Evolutionary conservation across 2,113 vertebrate species (phyloP).

Genomic region (Perca schrenkii): DNA sequence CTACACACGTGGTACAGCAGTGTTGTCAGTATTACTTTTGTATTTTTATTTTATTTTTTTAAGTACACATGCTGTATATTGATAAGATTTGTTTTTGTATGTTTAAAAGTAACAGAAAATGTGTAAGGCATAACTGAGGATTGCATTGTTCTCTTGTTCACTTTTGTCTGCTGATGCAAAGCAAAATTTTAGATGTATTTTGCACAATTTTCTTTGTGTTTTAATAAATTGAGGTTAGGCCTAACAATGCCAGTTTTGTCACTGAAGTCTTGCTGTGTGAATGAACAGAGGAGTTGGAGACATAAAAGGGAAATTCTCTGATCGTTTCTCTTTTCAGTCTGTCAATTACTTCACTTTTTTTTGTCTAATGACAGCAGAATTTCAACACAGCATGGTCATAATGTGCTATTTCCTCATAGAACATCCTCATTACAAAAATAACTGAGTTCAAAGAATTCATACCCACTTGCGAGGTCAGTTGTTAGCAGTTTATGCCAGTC

Average conservation of each 20-base stretch:
- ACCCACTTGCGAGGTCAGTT: neutral
- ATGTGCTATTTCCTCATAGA: neutral
- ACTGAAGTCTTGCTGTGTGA: neutral
- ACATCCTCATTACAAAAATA: neutral
- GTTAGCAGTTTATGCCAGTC: neutral
- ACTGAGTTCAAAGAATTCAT: neutral
- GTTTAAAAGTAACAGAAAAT: slow-evolving; percentile 24
- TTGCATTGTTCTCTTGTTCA: slow-evolving; percentile 20
- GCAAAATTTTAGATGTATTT: slow-evolving; percentile 40
- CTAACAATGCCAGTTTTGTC: neutral
- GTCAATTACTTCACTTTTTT: neutral
- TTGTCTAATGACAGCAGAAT: no score
- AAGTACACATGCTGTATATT: slow-evolving; percentile 49
- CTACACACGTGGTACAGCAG: slow-evolving; percentile 30
- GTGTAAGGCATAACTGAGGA: slow-evolving; percentile 12
- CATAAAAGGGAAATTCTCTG: neutral
- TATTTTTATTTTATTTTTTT: slow-evolving; percentile 47
- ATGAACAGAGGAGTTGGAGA: neutral
- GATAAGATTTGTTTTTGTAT: slow-evolving; percentile 24
- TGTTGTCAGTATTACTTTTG: slow-evolving; percentile 73
- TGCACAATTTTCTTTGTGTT: slow-evolving; percentile 59
- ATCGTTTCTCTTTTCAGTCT: neutral
- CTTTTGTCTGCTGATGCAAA: slow-evolving; percentile 31
- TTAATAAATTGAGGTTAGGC: slow-evolving; percentile 48
- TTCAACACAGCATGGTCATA: no score